Base-by-base conservation (phyloP, 2,888 invertebrate species). In the Eutolmus rufibarbis region DNA sequence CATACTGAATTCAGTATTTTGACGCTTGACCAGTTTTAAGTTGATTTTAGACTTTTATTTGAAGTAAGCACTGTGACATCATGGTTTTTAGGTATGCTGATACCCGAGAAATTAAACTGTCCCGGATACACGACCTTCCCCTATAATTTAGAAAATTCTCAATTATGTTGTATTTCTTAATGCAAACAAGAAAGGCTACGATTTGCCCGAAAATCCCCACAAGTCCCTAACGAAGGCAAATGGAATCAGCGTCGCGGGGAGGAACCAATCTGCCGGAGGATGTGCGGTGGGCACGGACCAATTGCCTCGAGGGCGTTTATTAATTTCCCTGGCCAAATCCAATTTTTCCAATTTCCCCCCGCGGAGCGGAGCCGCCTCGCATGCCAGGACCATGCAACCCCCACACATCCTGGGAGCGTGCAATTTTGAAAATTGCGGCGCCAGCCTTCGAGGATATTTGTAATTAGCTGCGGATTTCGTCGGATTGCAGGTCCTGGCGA, bases 291-390 rank as follows among this genome's bases (percentile, higher is more conserved):
- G 28, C 74, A 74, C 66, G 31, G 86, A 88, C 74, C 89, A 89
- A 89, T 89, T 90, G 89, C 87, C 89, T 88, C 79, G 89, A 87
- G 88, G 90, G 90, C 90, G 90, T 89, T 89, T 90, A 87, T 90
- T 90, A 90, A 90, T 90, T 90, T 90, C 89, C 90, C 88, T 86
- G 89, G 88, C 89, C 89, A 89, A 89, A 87, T 88, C 89, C 88
- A 89, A 89, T 89, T 89, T 89, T 89, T 84, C 77, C 78, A 89
- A 89, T 90, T 89, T 90, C 89, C 89, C 74, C 28, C 43, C 79
- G 37, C 23, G 5, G 34, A 40, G 23, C 14, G 78, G 3, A 23
- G 5, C 79, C 78, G n/a, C 14, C 76, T 37, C 31, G 5, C 31
- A n/a, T n/a, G n/a, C 31, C 56, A 31, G 43, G 16, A 46, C 14